Percentiles rank a stretch among this genome's conserved stretches.
These are phyloP conservation scores for Tetrao urogallus DNA, from an alignment of 2,113 vertebrate genomes.

Conservation along the genomic window DNA sequence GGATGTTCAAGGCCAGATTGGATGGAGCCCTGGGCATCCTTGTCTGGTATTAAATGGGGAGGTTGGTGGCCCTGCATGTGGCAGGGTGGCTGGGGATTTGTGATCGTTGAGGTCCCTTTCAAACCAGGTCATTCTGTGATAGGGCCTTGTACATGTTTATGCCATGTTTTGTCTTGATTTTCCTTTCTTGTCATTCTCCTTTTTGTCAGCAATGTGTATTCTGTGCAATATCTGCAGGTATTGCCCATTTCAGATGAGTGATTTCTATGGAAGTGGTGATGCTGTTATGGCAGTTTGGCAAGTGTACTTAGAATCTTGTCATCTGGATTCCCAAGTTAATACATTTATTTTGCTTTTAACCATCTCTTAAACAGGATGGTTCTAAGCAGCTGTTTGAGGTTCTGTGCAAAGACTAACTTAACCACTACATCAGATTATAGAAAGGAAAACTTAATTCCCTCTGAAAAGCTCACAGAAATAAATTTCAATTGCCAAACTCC, in stretches of 20 bases:
- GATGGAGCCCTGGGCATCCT: no score
- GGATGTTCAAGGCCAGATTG: no score
- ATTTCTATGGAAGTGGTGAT: background rate
- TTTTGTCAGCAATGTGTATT: no score
- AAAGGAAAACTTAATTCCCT: background rate
- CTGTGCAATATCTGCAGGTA: background rate
- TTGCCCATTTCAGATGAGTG: background rate
- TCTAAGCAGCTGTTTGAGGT: background rate
- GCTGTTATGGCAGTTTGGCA: background rate
- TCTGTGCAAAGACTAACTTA: background rate
- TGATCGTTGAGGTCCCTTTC: no score
- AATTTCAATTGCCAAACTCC: background rate
- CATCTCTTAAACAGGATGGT: background rate
- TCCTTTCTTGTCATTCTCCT: background rate
- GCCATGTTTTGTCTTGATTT: background rate
- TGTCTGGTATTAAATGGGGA: no score
- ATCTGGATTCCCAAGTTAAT: background rate
- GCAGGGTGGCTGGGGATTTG: no score
- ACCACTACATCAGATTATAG: background rate
- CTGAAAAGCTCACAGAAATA: background rate
- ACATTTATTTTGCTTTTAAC: background rate
- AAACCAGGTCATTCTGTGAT: no score
- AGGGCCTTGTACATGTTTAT: background rate
- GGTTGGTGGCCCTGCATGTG: no score
- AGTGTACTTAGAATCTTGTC: background rate